Base-by-base conservation (phyloP, 2,113 vertebrate species). In the Geococcyx californianus region DNA sequence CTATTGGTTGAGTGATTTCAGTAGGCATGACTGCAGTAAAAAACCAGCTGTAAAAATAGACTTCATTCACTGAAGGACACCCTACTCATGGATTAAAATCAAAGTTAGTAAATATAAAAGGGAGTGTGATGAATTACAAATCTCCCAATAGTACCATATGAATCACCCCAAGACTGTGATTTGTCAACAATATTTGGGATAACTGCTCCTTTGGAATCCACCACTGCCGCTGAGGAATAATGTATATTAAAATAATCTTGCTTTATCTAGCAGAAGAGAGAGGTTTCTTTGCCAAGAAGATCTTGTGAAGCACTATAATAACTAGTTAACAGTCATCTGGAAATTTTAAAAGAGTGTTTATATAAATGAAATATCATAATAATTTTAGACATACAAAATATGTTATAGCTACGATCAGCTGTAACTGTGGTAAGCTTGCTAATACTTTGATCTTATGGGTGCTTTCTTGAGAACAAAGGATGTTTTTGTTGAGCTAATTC, bases 41-140 rank as follows among this genome's bases (percentile, higher is more conserved):
- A 97, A 97, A 97, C 90, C 89, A 95, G 80, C 82, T 97, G 88
- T 95, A 97, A 97, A 97, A 98, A 97, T 93, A 97, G 87, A 96
- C 96, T 94, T 95, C 55, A 86, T 96, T 97, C 70, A 91, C 88
- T 73, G 80, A 96, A 96, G 92, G 87, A 87, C 84, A 95, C 91
- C 73, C 82, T 94, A 87, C 75, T 95, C 73, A 88, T 78, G 94
- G 93, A 95, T 63, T 80, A 94, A 56, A 75, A 89, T 45, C 28
- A 55, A 82, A 56, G 49, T 92, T 90, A 88, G 89, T 95, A 98
- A 97, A 97, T 81, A 95, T 36, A 63, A 74, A 79, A 72, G 18
- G 20, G 25, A 94, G 21, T 59, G 54, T 42, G 34, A 74, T 63
- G 58, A 73, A 80, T 80, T 83, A 86, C 9, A 59, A 83, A 77